Conservation (phyloP, 2,888 invertebrate species). For the Masnerella sp. region DNA sequence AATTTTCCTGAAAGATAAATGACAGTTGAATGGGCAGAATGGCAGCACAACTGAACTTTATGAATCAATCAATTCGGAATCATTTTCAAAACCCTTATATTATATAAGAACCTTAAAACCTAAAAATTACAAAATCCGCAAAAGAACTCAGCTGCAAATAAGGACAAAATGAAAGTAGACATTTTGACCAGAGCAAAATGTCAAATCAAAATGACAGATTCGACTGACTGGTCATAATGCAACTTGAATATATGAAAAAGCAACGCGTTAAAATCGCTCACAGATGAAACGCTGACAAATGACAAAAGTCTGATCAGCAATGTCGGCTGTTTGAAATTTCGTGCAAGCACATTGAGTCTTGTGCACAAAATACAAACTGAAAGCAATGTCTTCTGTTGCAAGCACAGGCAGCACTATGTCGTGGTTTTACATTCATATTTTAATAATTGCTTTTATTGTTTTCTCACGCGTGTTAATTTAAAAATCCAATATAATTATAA, state of each 20-base stretch:
- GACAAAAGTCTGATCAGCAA: constrained; percentile 21
- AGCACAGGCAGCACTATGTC: constrained; percentile 46
- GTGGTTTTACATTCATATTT: constrained; percentile 1
- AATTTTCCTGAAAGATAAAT: constrained; percentile 34
- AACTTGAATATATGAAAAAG: constrained; percentile 41
- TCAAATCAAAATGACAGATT: background rate
- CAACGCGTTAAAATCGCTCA: constrained; percentile 35
- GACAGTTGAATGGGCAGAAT: too few relatives aligned
- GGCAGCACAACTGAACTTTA: too few relatives aligned
- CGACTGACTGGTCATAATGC: constrained; percentile 3
- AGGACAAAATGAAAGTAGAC: constrained; percentile 4
- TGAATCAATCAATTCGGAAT: too few relatives aligned
- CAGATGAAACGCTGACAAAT: constrained; percentile 33
- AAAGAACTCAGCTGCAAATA: constrained; percentile 12
- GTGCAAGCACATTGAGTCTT: constrained; percentile 43
- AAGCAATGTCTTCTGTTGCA: constrained; percentile 36
- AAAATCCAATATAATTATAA: too few relatives aligned
- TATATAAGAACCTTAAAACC: constrained; percentile 16
- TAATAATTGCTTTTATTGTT: background rate
- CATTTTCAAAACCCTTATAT: too few relatives aligned
- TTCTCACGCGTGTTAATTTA: background rate
- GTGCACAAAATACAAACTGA: constrained; percentile 40
- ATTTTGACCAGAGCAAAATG: constrained; percentile 23
- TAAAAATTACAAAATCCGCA: background rate
- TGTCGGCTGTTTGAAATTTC: constrained; percentile 33